Evolutionary conservation across 2,888 invertebrate species (phyloP).

Genomic region (Perizoma flavofasciatum): DNA sequence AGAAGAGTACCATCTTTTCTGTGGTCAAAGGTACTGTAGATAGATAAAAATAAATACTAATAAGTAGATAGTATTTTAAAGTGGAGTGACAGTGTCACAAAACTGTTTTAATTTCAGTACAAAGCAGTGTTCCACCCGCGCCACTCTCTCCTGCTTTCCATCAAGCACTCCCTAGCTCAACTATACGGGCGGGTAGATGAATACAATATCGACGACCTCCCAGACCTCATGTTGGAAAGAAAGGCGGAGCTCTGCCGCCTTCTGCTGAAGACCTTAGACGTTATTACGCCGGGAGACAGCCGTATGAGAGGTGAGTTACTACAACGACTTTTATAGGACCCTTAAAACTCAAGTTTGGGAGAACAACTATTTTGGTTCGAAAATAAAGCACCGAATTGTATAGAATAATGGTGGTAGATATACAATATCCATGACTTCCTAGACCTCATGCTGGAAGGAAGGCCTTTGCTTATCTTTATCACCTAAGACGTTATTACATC

Average conservation of each 20-base stretch:
- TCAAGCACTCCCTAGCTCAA: slow-evolving; percentile 89
- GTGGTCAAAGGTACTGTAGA: too few species aligned
- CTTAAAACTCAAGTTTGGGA: too few species aligned
- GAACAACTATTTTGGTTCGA: not conserved
- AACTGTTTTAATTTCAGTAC: slow-evolving; percentile 70
- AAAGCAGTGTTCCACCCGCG: slow-evolving; percentile 89
- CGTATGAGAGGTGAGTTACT: slow-evolving; percentile 86
- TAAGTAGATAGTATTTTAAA: too few species aligned
- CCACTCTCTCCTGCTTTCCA: slow-evolving; percentile 87
- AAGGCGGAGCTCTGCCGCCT: slow-evolving; percentile 89
- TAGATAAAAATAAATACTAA: too few species aligned
- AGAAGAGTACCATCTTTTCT: too few species aligned
- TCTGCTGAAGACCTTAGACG: slow-evolving; percentile 87
- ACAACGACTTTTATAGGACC: not conserved
- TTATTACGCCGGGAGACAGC: slow-evolving; percentile 90
- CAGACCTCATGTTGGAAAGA: slow-evolving; percentile 88
- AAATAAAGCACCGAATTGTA: not conserved
- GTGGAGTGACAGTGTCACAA: too few species aligned
- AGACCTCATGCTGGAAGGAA: too few species aligned
- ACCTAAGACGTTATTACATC: too few species aligned
- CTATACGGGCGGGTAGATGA: slow-evolving; percentile 91
- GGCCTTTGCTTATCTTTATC: too few species aligned
- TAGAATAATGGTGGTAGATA: too few species aligned
- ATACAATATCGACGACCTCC: slow-evolving; percentile 88
- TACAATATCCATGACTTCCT: too few species aligned